Conservation (phyloP, 1,140 invertebrate genomes). For the Holcopasites calliopsidis region DNA sequence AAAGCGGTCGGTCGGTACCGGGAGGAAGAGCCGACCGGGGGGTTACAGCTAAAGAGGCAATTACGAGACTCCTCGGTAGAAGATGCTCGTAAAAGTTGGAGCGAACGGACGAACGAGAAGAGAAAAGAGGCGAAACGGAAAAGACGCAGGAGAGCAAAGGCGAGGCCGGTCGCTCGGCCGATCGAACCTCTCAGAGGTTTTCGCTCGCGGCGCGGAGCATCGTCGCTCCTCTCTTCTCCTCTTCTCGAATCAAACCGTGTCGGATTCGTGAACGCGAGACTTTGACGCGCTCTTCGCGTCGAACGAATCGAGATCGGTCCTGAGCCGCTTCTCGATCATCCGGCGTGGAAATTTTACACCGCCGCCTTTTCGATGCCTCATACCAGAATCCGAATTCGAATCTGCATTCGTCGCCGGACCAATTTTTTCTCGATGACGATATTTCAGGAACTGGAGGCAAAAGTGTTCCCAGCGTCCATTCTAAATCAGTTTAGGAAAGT, state of each 20-base stretch:
- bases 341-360: slow-evolving; percentile 3
- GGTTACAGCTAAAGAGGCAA: slow-evolving; percentile 66
- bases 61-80: slow-evolving; percentile 62
- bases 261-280: slow-evolving; percentile 68
- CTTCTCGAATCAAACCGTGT: slow-evolving; percentile 55
- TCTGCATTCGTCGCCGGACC: too few relatives aligned
- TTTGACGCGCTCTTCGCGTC: slow-evolving; percentile 22
- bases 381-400: neutral
- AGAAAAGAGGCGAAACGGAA: neutral
- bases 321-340: neutral
- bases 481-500: neutral
- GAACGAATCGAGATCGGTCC: slow-evolving; percentile 39
- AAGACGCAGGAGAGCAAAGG: neutral
- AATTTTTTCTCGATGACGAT: too few relatives aligned
- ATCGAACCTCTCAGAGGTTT: slow-evolving; percentile 59
- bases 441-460: too few relatives aligned
- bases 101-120: slow-evolving; percentile 40
- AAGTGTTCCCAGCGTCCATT: too few relatives aligned
- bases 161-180: slow-evolving; percentile 16
- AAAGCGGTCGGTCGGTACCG: slow-evolving; percentile 15
- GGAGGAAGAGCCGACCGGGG: slow-evolving; percentile 25
- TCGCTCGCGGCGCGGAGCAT: slow-evolving; percentile 61
- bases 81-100: slow-evolving; percentile 64
- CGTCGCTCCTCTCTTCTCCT: slow-evolving; percentile 58
- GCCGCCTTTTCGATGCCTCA: neutral